Base-by-base conservation (phyloP, 2,888 invertebrate genomes). In the Limenitis camilla region DNA sequence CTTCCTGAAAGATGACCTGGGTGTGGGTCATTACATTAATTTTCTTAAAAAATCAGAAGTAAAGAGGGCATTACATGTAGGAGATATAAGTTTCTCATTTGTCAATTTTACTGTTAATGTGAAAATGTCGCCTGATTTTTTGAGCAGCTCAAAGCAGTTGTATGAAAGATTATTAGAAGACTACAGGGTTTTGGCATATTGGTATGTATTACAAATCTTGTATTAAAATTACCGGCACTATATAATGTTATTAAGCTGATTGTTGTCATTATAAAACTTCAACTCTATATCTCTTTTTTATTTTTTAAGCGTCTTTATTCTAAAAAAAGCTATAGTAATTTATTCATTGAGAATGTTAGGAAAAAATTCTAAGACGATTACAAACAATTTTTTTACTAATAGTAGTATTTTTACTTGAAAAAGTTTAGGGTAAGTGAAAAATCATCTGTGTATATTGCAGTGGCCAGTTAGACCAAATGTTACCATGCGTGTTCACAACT, bases 381-480 rank as follows among this genome's bases (percentile, higher is more conserved):
- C n/a, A n/a, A n/a, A n/a, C n/a, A n/a, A n/a, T n/a, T n/a, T n/a
- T n/a, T n/a, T n/a, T n/a, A n/a, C n/a, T n/a, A n/a, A n/a, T n/a
- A n/a, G n/a, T n/a, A n/a, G n/a, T n/a, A n/a, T n/a, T n/a, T n/a
- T n/a, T n/a, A n/a, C n/a, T n/a, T n/a, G n/a, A n/a, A n/a, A n/a
- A n/a, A n/a, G n/a, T n/a, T n/a, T n/a, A n/a, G n/a, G n/a, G n/a
- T n/a, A 33, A 2, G 7, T 33, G 9, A 8, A 33, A 7, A 10
- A 35, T 32, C 8, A 9, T 6, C n/a, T n/a, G 6, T 45, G 8
- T 19, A 30, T 33, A 32, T 44, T 51, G 32, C 66, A 87, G 86
- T 47, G 86, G 86, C 0, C 83, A 86, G n/a, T 61, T 87, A 10
- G 86, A 87, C 49, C 78, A 73, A 66, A 81, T 86, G 79, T 52